Evolutionary conservation across 1,140 invertebrate genomes (phyloP).

Genomic region (Pseudomyrmex concolor): DNA sequence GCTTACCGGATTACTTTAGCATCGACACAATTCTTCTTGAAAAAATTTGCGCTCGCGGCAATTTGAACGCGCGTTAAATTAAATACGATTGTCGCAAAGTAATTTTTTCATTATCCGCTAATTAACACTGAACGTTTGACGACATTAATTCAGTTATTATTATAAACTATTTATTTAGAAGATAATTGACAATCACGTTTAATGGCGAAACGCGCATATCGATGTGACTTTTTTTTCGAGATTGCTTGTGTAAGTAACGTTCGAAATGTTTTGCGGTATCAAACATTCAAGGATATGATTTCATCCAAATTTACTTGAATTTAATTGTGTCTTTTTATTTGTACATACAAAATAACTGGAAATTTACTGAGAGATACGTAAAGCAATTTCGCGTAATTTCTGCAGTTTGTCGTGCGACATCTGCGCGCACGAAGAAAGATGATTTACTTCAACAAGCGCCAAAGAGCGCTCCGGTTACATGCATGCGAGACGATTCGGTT

Average conservation of each 20-base stretch:
- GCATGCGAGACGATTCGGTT: constrained; percentile 1
- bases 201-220: no score
- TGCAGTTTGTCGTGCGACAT: background rate
- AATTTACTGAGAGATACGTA: background rate
- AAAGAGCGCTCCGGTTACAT: background rate
- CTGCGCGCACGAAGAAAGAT: background rate
- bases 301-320: background rate
- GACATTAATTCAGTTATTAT: background rate
- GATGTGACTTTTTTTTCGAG: background rate
- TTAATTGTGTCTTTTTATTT: background rate
- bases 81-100: background rate
- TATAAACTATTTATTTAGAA: no score
- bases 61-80: constrained; percentile 6
- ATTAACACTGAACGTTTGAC: constrained; percentile 27
- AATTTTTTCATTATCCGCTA: constrained; percentile 20
- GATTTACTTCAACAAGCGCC: background rate
- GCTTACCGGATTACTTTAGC: constrained; percentile 23
- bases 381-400: background rate
- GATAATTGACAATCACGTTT: background rate
- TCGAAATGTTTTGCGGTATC: background rate
- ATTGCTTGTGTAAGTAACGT: background rate
- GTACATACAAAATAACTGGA: no score
- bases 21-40: background rate
- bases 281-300: background rate
- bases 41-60: background rate